Conservation (phyloP, 2,113 vertebrate genomes). For the Bufo bufo region DNA sequence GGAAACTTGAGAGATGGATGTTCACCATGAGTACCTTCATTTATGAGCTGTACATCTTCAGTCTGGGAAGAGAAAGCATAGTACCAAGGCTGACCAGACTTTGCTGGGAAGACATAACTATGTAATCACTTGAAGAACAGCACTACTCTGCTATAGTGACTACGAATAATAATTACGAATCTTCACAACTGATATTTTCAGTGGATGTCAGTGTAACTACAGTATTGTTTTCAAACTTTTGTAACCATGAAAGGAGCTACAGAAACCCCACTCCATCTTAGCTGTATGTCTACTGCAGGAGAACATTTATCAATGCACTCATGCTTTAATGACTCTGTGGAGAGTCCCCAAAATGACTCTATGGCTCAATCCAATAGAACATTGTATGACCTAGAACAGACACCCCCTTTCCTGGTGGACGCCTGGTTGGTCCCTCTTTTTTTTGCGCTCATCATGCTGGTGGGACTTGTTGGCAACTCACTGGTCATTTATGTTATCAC, state of each 20-base stretch:
- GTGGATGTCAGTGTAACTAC: neutral
- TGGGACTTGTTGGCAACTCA: constrained; percentile 65
- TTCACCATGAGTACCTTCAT: neutral
- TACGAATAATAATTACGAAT: neutral
- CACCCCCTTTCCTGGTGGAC: constrained; percentile 62
- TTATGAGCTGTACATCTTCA: neutral
- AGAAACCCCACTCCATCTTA: neutral
- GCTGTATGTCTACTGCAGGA: neutral
- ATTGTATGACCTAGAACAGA: constrained; percentile 33
- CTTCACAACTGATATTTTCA: neutral
- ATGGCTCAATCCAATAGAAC: neutral
- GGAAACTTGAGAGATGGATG: constrained; percentile 21
- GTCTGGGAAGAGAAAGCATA: neutral
- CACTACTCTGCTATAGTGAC: neutral
- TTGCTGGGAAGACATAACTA: neutral
- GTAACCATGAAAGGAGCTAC: constrained; percentile 14
- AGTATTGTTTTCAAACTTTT: constrained; percentile 9
- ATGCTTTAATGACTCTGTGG: constrained; percentile 17
- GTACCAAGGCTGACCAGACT: neutral
- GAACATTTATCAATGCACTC: neutral
- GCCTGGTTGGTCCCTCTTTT: constrained; percentile 65
- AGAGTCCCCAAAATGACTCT: neutral
- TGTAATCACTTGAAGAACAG: neutral
- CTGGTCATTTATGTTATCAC: constrained; percentile 63
- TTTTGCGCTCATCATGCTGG: constrained; percentile 62